Base-by-base conservation (phyloP, 2,888 invertebrate genomes). In the Lochmaea capreae region DNA sequence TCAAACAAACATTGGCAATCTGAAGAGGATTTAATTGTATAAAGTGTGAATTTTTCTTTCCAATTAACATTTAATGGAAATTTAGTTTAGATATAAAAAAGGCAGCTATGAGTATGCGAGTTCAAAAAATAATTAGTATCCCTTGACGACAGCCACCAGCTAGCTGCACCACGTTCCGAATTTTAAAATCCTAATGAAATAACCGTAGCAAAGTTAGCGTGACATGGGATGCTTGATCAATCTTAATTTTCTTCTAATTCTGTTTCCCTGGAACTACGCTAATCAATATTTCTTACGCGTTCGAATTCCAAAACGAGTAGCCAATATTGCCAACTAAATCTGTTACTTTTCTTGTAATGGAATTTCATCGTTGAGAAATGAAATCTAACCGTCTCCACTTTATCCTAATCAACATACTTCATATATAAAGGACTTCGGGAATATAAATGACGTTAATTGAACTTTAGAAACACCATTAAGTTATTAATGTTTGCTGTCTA, bases 231-330 rank as follows among this genome's bases (percentile, higher is more conserved):
- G 59, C 71, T 71, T 66, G 71, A 71, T 71, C 71, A 71, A 71
- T 71, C 71, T 71, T 66, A 71, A 71, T 71, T 71, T 71, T 18
- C 49, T 66, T 71, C 54, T 71, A 66, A 71, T 71, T 66, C 22
- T 61, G 39, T 61, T 66, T 18, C 16, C 14, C 58, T 58, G 58
- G 58, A 58, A 58, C 59, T 58, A 33, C 43, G 46, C 43, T 52
- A 42, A 26, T 71, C 61, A 49, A 66, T 66, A 71, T 71, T 71
- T 71, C 66, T 59, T 39, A 66, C 67, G 58, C 67, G 67, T 67
- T 42, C 65, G 46, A 65, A n/a, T 65, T 16, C 26, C 10, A 18
- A 46, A 46, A 11, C 46, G 65, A 49, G 2, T 16, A 22, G 54
- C 57, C 26, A 67, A 67, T 67, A 58, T 67, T n/a, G 58, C n/a